These are phyloP conservation scores for Fringilla coelebs DNA, from an alignment of 2,797 vertebrate species.

Conservation along the genomic window DNA sequence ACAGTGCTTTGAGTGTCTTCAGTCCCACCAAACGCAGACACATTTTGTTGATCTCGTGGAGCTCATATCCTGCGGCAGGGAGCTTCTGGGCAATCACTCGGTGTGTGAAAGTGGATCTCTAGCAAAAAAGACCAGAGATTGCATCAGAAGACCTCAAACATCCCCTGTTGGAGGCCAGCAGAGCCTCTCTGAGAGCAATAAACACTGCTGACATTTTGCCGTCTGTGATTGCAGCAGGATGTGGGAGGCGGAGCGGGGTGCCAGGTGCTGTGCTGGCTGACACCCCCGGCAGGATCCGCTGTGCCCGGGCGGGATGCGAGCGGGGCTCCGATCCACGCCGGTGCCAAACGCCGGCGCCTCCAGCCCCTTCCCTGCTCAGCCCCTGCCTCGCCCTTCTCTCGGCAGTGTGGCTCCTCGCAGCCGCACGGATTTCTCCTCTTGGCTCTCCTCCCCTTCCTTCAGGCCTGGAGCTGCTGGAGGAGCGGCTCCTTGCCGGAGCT, in stretches of 20 bases:
- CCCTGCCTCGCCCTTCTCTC: not conserved
- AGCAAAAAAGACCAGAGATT: not conserved
- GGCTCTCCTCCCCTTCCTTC: not conserved
- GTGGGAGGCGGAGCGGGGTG: not conserved
- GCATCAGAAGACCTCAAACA: not conserved
- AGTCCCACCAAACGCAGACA: not conserved
- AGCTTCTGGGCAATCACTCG: not conserved
- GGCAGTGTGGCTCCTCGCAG: not conserved
- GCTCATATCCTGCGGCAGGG: not conserved
- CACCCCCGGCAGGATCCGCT: not conserved
- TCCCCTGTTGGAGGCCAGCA: not conserved
- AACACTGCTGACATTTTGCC: not conserved
- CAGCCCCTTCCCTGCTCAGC: not conserved
- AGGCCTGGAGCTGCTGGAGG: not conserved
- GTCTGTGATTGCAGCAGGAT: not conserved
- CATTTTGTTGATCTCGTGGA: not conserved
- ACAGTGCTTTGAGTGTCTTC: not conserved
- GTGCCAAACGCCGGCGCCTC: fast-evolving
- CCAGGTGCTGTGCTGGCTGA: not conserved
- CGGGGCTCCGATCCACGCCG: not conserved
- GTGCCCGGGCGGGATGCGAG: not conserved
- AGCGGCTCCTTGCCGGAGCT: not conserved
- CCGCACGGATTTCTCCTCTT: not conserved
- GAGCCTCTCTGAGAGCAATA: not conserved
- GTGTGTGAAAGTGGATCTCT: not conserved